phyloP scores from a whole-genome alignment of 2,888 invertebrate genomes.

The Pristionchus mayeri region DNA sequence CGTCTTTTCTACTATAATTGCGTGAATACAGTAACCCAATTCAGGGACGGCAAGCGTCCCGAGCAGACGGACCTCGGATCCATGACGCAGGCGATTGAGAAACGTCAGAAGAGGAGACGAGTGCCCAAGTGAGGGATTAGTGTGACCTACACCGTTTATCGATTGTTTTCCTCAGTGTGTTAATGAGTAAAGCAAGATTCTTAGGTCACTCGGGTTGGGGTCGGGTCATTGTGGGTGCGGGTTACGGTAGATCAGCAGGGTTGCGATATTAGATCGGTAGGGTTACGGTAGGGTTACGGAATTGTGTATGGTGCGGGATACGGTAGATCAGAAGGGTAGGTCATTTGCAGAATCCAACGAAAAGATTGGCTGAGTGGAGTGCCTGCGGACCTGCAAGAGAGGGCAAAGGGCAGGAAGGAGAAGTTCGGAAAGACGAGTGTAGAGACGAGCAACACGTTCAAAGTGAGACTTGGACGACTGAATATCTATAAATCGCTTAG shows the following conservation, averaged over 20 bases:
- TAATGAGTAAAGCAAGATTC: too few species aligned
- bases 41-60: background rate
- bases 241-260: too few species aligned
- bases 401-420: background rate
- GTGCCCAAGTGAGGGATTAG: slow-evolving; percentile 24
- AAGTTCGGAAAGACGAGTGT: slow-evolving; percentile 1
- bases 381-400: background rate
- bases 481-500: background rate
- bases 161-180: too few species aligned
- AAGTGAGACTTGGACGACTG: background rate
- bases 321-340: too few species aligned
- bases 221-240: too few species aligned
- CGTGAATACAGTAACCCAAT: too few species aligned
- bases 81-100: slow-evolving; percentile 16
- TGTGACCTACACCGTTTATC: background rate
- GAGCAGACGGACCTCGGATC: background rate
- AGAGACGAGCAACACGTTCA: slow-evolving; percentile 2
- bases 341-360: background rate
- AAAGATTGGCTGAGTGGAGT: slow-evolving; percentile 41
- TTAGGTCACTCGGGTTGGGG: too few species aligned
- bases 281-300: too few species aligned
- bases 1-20: too few species aligned
- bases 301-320: too few species aligned
- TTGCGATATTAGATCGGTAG: too few species aligned
- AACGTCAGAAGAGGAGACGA: slow-evolving; percentile 11